Percentiles rank a stretch among this genome's conserved stretches.
phyloP scores from a whole-genome alignment of 2,113 vertebrate species.

The Embiotoca jacksoni region DNA sequence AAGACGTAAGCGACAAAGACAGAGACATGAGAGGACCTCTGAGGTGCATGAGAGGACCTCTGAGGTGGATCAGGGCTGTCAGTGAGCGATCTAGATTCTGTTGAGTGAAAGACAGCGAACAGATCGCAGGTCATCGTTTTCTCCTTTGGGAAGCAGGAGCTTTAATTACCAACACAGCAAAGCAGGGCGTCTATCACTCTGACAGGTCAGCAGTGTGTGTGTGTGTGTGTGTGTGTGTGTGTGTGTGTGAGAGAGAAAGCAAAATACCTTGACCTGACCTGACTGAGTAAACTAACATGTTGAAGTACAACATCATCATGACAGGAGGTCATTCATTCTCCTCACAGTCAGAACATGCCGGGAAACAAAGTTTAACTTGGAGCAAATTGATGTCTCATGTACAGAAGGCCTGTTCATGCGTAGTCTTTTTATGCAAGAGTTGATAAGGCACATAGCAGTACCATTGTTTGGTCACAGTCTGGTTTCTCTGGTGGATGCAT shows the following conservation, averaged over 20 bases:
- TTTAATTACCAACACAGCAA: constrained; percentile 73
- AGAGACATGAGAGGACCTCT: constrained; percentile 5
- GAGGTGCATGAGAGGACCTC: constrained; percentile 43
- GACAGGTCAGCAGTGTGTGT: constrained; percentile 46
- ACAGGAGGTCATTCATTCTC: neutral
- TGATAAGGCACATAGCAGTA: constrained; percentile 1
- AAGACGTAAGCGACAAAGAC: constrained; percentile 18
- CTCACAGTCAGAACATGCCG: neutral
- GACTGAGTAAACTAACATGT: neutral
- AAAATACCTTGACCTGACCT: constrained; percentile 13
- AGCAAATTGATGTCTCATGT: neutral
- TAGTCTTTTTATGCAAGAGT: neutral
- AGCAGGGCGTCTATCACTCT: constrained; percentile 62
- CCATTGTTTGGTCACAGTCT: neutral
- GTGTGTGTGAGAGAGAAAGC: neutral
- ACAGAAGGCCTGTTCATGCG: no score
- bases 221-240: neutral
- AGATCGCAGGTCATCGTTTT: constrained; percentile 57
- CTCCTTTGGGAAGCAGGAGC: constrained; percentile 56
- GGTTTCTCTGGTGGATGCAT: neutral
- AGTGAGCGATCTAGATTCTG: constrained; percentile 27
- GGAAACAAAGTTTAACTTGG: neutral
- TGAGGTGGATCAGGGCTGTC: constrained; percentile 47
- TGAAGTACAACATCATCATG: constrained; percentile 3
- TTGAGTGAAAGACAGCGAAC: constrained; percentile 51